A percentile compares a stretch with the other conserved stretches of the same genome.
These are phyloP conservation scores for Athrips mouffetella DNA, from an alignment of 2,888 invertebrate genomes.

Conservation along the genomic window DNA sequence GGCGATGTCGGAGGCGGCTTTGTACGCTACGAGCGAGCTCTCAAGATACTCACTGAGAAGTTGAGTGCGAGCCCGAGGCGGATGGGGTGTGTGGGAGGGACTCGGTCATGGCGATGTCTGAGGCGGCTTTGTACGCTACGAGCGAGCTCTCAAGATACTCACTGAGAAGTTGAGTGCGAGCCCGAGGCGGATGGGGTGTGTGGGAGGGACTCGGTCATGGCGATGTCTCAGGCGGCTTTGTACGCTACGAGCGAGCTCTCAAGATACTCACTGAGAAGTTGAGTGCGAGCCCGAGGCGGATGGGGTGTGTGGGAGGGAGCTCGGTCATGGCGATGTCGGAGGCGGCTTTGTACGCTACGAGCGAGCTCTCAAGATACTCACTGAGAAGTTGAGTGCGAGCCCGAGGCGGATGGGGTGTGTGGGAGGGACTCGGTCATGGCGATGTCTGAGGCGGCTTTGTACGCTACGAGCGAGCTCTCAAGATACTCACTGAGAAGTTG, in stretches of 20 bases:
- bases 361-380: constrained; percentile 88
- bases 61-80: constrained; percentile 97
- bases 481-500: too few relatives aligned
- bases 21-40: constrained; percentile 97
- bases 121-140: constrained; percentile 98
- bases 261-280: too few relatives aligned
- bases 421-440: too few relatives aligned
- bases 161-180: constrained; percentile 98
- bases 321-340: constrained; percentile 91
- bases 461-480: too few relatives aligned
- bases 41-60: constrained; percentile 92
- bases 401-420: constrained; percentile 98
- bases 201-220: too few relatives aligned
- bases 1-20: constrained; percentile 97
- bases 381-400: constrained; percentile 98
- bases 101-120: constrained; percentile 89
- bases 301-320: too few relatives aligned
- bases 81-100: constrained; percentile 98
- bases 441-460: too few relatives aligned
- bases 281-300: too few relatives aligned
- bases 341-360: constrained; percentile 98
- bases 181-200: constrained; percentile 98
- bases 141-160: constrained; percentile 89
- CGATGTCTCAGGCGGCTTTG: too few relatives aligned
- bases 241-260: too few relatives aligned